Conservation (phyloP, 2,888 invertebrate species). For the Agrilus mali region DNA sequence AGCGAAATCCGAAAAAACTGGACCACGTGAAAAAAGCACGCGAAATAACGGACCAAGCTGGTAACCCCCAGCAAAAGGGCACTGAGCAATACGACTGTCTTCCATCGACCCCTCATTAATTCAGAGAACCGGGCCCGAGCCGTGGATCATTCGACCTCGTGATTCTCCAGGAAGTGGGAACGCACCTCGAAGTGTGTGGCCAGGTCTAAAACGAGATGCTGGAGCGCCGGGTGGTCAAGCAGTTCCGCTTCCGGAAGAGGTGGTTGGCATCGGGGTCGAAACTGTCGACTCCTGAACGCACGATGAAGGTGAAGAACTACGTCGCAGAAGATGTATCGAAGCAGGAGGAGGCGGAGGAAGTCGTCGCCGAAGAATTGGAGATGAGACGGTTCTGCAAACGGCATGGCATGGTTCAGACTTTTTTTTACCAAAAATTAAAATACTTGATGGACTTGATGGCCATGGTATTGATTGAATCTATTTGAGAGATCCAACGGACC, state of each 20-base stretch:
- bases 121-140: slow-evolving; percentile 25
- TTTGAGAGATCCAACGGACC: too few relatives aligned
- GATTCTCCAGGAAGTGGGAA: slow-evolving; percentile 51
- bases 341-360: slow-evolving; percentile 75
- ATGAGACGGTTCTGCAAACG: slow-evolving; percentile 47
- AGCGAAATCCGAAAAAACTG: slow-evolving; percentile 9
- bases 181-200: slow-evolving; percentile 75
- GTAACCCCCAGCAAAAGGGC: slow-evolving; percentile 5
- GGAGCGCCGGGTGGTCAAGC: slow-evolving; percentile 69
- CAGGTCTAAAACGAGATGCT: slow-evolving; percentile 69
- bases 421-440: too few relatives aligned
- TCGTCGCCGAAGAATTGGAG: slow-evolving; percentile 91
- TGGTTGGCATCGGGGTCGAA: slow-evolving; percentile 76
- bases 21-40: slow-evolving; percentile 4
- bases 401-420: background rate
- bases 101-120: too few relatives aligned
- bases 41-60: slow-evolving; percentile 5
- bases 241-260: slow-evolving; percentile 77
- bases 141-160: slow-evolving; percentile 50
- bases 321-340: slow-evolving; percentile 90
- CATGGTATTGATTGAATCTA: too few relatives aligned
- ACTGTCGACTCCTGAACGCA: slow-evolving; percentile 70
- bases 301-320: slow-evolving; percentile 80
- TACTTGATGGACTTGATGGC: too few relatives aligned
- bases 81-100: too few relatives aligned